phyloP scores from a whole-genome alignment of 2,113 vertebrate genomes.

The Grantiella picta region DNA sequence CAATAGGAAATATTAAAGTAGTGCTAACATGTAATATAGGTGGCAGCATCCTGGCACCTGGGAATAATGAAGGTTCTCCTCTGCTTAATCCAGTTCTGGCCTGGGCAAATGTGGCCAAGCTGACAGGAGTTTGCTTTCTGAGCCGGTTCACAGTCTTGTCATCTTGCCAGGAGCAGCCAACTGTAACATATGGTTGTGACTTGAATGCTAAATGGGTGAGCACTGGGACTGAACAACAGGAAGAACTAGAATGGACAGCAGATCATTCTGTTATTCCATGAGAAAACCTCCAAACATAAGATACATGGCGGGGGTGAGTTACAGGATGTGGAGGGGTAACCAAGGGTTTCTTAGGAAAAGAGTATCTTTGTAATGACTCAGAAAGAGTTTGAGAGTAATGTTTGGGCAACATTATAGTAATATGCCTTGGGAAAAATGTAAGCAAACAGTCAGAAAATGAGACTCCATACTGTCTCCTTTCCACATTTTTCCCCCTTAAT shows the following conservation, averaged over 20 bases:
- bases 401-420: background rate
- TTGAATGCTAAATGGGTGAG: background rate
- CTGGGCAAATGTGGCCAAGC: background rate
- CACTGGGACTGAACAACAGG: background rate
- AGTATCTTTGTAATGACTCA: background rate
- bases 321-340: background rate
- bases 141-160: background rate
- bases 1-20: background rate
- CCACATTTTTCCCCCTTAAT: background rate
- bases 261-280: background rate
- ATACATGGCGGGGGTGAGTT: background rate
- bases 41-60: background rate
- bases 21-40: background rate
- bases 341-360: background rate
- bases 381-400: background rate
- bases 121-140: background rate
- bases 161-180: background rate
- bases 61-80: background rate
- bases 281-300: background rate
- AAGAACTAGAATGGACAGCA: background rate
- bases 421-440: background rate
- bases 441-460: background rate
- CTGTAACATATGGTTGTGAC: background rate
- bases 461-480: background rate
- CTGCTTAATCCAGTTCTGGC: background rate